Percentiles rank a stretch among this genome's conserved stretches.
phyloP scores from a whole-genome alignment of 2,113 vertebrate genomes.

The Oreochromis niloticus region DNA sequence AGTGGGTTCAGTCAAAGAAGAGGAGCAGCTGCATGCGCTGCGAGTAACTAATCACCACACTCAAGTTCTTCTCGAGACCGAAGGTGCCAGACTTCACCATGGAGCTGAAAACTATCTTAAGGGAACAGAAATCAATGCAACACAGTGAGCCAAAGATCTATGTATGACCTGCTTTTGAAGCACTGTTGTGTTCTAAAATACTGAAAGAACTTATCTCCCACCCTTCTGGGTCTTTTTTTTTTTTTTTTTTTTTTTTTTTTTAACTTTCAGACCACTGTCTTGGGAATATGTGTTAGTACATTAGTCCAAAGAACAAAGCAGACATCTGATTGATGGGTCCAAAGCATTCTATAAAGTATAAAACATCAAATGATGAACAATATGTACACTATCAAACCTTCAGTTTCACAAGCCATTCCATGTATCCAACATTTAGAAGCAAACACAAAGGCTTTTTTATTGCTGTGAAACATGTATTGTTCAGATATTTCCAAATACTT shows the following conservation, averaged over 20 bases:
- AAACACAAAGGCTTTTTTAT: not conserved
- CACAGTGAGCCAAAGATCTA: constrained; percentile 19
- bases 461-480: not conserved
- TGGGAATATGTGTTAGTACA: constrained; percentile 8
- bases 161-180: constrained; percentile 29
- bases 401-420: not conserved
- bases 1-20: not conserved
- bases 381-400: not conserved
- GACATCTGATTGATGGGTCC: constrained; percentile 5
- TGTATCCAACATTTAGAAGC: not conserved
- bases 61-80: not conserved
- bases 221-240: not conserved
- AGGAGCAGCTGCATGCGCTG: not conserved
- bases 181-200: constrained; percentile 4
- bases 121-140: constrained; percentile 40
- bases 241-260: not conserved
- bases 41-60: constrained; percentile 7
- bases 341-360: not conserved
- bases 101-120: constrained; percentile 13
- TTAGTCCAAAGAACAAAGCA: constrained; percentile 20
- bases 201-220: not conserved
- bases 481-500: not conserved
- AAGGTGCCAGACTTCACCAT: not conserved
- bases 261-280: not conserved
- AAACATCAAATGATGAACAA: not conserved